phyloP scores from a whole-genome alignment of 2,888 invertebrate species.

The Drosophila tanythrix region DNA sequence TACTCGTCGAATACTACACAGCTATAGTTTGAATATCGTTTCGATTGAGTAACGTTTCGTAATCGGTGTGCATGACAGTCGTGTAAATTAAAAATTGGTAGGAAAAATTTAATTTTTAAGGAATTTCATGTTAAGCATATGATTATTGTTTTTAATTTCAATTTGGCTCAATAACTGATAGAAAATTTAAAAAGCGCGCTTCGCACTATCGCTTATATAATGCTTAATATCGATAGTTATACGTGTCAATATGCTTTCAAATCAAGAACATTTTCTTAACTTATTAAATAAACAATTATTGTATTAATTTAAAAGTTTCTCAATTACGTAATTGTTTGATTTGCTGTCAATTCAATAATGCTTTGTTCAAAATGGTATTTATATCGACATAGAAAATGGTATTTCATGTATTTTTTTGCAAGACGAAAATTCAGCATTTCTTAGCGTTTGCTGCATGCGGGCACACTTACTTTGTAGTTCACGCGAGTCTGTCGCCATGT shows the following conservation, averaged over 20 bases:
- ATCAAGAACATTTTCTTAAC: background rate
- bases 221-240: background rate
- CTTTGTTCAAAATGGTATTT: background rate
- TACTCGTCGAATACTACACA: background rate
- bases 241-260: background rate
- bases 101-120: background rate
- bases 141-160: background rate
- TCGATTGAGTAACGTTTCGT: background rate
- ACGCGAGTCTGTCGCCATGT: slow-evolving; percentile 65
- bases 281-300: background rate
- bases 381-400: background rate
- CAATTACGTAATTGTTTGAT: background rate
- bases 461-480: slow-evolving; percentile 53
- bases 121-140: background rate
- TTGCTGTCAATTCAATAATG: background rate
- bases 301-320: background rate
- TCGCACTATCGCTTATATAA: background rate
- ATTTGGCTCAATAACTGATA: background rate
- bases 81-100: no score
- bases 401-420: slow-evolving; percentile 28
- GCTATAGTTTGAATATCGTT: background rate
- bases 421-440: slow-evolving; percentile 13
- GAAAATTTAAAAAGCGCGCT: slow-evolving; percentile 6
- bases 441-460: slow-evolving; percentile 8
- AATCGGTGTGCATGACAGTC: background rate